Evolutionary conservation across 2,113 vertebrate species (phyloP), one percentile per base, ranked within the genome.

Genomic region (Trachemys scripta): DNA sequence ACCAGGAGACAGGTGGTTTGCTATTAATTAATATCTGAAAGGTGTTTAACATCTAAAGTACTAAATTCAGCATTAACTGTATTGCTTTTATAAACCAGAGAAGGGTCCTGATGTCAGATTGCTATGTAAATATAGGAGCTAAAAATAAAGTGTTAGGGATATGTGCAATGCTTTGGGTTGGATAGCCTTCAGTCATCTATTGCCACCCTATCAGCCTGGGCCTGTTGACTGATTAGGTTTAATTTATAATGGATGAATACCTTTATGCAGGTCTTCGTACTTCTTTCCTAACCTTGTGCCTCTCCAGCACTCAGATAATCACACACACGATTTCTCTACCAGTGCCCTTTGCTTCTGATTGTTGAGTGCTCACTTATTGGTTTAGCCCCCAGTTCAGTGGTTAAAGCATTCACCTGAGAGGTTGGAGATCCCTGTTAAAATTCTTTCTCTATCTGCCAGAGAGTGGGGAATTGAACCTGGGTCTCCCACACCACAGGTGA

Each of bases 1-100:
- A 97, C 85, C 87, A 86, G 93, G 87, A 92, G 92, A 95, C 82
- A 96, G 95, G 80, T 80, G 89, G 56, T 88, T 56, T 88, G 92
- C 90, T 91, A 75, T 76, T 96, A 89, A 53, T 93, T 87, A 69
- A 5, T 45, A 57, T 38, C 82, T 72, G 9, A 69, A 80, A 0
- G 4, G 42, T 3, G 78, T 85, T 84, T 84, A 72, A 88, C 31
- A 51, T 49, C 14, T 59, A 89, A 96, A 92, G 49, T 51, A 65
- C 31, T 65, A 31, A 65, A 31, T 65, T 65, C 31, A 35, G 62
- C 31, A 65, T 65, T 17, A 65, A 35, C 29, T 35, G 6, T 35
- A 65, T 35, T 65, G 14, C 19, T 69, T 69, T 19, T n/a, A 69
- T 69, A 69, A 69, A 69, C 5, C 65, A 69, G 65, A 69, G 65